Base-by-base conservation (phyloP, 2,797 vertebrate genomes). In the Meriones psammophilus region DNA sequence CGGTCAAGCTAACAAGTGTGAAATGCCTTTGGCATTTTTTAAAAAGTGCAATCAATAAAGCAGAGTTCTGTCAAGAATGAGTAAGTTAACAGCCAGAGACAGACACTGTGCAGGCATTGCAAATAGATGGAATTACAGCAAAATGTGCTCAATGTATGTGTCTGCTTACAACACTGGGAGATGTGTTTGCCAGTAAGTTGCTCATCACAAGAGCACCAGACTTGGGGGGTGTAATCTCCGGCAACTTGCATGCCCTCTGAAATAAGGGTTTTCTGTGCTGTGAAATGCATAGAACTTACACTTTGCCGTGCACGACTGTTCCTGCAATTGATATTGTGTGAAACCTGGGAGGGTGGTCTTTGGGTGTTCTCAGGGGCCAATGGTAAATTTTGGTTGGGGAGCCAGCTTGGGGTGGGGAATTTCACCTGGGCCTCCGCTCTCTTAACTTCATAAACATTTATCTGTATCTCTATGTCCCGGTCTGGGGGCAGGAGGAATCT, bases 51-150 rank as follows among this genome's bases (percentile, higher is more conserved):
- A 97, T 97, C 97, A 93, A 97, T 97, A 98, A 98, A 97, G 97
- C 97, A 98, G 97, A 97, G 97, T 98, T 97, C 97, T 98, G 97
- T 97, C 97, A 97, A 97, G 96, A 97, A 97, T 96, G 96, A 97
- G 96, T 97, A 97, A 97, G 97, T 97, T 98, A 97, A 97, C 98
- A 98, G 97, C 97, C 97, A 97, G 97, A 98, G 97, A 98, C 98
- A 98, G 97, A 98, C 97, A 97, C 97, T 97, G 96, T 97, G 97
- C 97, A 98, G 97, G 97, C 97, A 97, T 97, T 98, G 97, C 95
- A 98, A 97, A 97, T 98, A 98, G 97, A 95, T 98, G 98, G 98
- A 97, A 97, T 97, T 88, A 96, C 97, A 97, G 96, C 97, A 97
- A 96, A 97, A 97, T 96, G 97, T 97, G 97, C 94, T 96, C 98